Conservation (phyloP, 2,888 invertebrate genomes). For the Cephus runcator region DNA sequence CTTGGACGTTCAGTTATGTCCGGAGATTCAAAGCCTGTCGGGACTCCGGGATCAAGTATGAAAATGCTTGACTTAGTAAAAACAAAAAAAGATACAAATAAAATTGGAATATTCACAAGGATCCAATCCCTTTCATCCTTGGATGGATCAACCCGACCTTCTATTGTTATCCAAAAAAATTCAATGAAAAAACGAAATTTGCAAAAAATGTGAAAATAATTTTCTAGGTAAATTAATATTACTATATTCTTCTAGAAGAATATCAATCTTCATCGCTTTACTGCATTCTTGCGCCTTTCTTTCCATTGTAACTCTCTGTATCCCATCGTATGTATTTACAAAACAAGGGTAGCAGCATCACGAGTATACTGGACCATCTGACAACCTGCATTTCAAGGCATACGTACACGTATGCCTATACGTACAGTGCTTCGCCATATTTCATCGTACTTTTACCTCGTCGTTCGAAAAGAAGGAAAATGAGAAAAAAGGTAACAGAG, state of each 20-base stretch:
- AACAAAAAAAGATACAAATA: not conserved
- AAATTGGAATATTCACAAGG: not conserved
- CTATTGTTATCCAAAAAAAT: not conserved
- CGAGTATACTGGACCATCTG: slow-evolving; percentile 11
- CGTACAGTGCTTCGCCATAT: not conserved
- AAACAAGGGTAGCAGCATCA: not conserved
- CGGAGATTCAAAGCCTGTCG: not conserved
- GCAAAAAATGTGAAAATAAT: not conserved
- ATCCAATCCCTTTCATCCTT: not conserved
- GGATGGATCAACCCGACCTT: not conserved
- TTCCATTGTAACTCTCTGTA: not conserved
- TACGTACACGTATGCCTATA: not conserved
- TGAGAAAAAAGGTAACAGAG: slow-evolving; percentile 20
- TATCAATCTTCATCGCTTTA: not conserved
- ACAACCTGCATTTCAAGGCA: slow-evolving; percentile 3
- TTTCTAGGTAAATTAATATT: not conserved
- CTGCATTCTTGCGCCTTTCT: not conserved
- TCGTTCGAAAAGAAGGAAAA: slow-evolving; percentile 9
- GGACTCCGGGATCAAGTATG: not conserved
- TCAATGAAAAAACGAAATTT: not conserved
- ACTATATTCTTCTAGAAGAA: not conserved
- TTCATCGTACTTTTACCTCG: slow-evolving; percentile 9
- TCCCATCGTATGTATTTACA: not conserved
- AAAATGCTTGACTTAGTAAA: not conserved
- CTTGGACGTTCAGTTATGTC: not conserved